A percentile compares a stretch with the other conserved stretches of the same genome.
These are phyloP conservation scores for Artemia franciscana DNA, from an alignment of 1,140 invertebrate genomes.

Conservation along the genomic window DNA sequence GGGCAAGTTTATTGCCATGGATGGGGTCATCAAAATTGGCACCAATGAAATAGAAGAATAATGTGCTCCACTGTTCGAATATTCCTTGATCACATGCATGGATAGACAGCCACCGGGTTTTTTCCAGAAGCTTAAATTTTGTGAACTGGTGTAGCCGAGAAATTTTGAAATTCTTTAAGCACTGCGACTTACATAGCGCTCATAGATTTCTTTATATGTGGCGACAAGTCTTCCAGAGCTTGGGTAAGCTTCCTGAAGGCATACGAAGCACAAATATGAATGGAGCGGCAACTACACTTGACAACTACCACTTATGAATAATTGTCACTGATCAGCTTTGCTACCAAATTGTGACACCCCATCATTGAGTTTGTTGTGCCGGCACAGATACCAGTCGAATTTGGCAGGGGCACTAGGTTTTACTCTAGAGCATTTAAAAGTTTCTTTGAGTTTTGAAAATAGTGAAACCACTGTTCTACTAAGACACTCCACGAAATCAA, in stretches of 20 bases:
- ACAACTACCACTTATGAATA: background rate
- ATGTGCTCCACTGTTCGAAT: background rate
- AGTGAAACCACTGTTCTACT: conserved; percentile 10
- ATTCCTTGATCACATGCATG: background rate
- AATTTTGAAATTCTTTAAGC: background rate
- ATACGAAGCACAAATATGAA: background rate
- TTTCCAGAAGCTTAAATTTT: background rate
- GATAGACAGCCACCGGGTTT: background rate
- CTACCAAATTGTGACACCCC: conserved; percentile 17
- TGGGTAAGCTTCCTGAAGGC: background rate
- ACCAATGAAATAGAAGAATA: background rate
- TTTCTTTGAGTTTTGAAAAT: conserved; percentile 8
- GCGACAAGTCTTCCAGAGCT: background rate
- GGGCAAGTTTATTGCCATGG: background rate
- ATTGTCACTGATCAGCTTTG: conserved; percentile 12
- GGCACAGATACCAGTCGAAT: conserved; percentile 17
- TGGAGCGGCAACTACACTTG: background rate
- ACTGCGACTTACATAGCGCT: background rate
- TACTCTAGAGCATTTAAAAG: conserved; percentile 6
- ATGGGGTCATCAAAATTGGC: background rate
- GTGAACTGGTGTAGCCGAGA: background rate
- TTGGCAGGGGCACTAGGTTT: conserved; percentile 14
- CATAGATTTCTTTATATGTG: background rate
- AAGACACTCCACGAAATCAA: conserved; percentile 13
- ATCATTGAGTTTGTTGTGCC: conserved; percentile 19